Base-by-base conservation (phyloP, 2,113 vertebrate species). In the Sinosuthora webbiana region DNA sequence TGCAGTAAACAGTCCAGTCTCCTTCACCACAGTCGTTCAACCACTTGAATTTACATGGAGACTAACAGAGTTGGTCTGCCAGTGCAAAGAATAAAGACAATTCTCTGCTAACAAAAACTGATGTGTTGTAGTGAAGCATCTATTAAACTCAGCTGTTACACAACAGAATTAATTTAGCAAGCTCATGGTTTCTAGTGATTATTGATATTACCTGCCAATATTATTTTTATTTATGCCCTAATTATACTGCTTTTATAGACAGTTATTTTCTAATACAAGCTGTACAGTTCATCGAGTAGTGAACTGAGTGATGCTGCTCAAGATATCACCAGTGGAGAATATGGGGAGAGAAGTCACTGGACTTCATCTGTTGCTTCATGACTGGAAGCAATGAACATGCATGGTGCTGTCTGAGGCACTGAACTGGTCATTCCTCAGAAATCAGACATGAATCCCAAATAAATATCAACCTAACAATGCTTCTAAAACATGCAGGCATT, bases 31-130 rank as follows among this genome's bases (percentile, higher is more conserved):
- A 49, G 45, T n/a, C 30, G 55, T 93, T 71, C 73, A 95, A 89
- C 69, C 83, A 91, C 45, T 56, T 92, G 80, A 81, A 80, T 71
- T 93, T 93, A 88, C 93, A 70, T 50, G 67, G 81, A 92, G 90
- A 96, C 94, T 94, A 90, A 90, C 62, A 94, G 96, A 94, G 30
- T 35, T 85, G 33, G 89, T 84, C 96, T 92, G 91, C 45, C 65
- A 81, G 28, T 63, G 63, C 83, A 97, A 95, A 74, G 85, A 88
- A 87, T 37, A 57, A 53, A 24, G 77, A 73, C 63, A 74, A 93
- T 87, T 90, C 64, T 94, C 83, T 94, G 91, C 49, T 56, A 87
- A 52, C 39, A 47, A 77, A 70, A 57, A 35, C 64, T 31, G 70
- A 53, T 47, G 13, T 39, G 6, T 33, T 47, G 30, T 19, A 83